Evolutionary conservation across 2,797 vertebrate genomes (phyloP), one percentile per base, ranked within the genome.

Genomic region (Knipowitschia caucasica): DNA sequence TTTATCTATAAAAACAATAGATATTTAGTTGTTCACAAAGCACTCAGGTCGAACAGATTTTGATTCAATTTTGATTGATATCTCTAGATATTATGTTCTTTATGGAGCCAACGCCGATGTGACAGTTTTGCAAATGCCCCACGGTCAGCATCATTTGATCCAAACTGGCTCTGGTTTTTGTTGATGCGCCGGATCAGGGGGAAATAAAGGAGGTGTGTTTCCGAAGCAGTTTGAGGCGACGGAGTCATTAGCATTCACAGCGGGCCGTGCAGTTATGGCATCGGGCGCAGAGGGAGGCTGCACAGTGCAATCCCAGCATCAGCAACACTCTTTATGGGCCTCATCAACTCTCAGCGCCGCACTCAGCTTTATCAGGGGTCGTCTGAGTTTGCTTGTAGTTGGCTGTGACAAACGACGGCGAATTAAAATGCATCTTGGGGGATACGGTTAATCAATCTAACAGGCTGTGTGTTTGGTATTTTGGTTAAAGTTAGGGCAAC

Each of bases 241-340:
- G 50, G 39, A 43, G 69, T 83, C 66, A 86, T 88, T 80, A 85
- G 72, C 62, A 80, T 85, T 80, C 82, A 74, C 61, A 64, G 68
- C 4, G 5, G 54, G 71, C 52, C 53, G 50, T n/a, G 0, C 1
- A 6, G 39, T 62, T 50, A 53, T 67, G 50, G 65, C 57, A 18
- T 44, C 23, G 53, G n/a, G 71, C 64, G 77, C 76, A 71, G 71
- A 57, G 63, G 72, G 43, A 56, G 17, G 67, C 69, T 55, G 60
- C 59, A 55, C 69, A 69, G 64, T 53, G 47, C 59, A 44, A 62
- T 56, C 61, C 55, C 29, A 64, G 59, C 71, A 81, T 78, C 80
- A 71, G 69, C 73, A 68, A 70, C 75, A 52, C 44, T 45, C 55
- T 67, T 69, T 62, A 57, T 47, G 53, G 62, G 62, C 58, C 58